phyloP scores from a whole-genome alignment of 2,113 vertebrate genomes.

The Sitta europaea region DNA sequence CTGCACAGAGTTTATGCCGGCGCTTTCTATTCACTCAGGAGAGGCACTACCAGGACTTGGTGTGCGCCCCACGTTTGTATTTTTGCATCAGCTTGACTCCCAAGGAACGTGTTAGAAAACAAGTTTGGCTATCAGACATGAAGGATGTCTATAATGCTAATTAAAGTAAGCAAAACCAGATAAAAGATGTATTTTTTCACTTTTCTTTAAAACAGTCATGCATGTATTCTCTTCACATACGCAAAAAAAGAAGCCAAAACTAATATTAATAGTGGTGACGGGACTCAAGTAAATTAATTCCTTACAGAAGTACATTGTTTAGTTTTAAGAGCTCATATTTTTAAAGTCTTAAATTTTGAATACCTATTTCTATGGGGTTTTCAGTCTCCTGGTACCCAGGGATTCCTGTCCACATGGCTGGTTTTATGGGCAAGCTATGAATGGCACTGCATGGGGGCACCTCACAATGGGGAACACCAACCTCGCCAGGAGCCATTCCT shows the following conservation, averaged over 20 bases:
- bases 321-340: conserved; percentile 68
- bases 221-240: not conserved
- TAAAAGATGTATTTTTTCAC: not conserved
- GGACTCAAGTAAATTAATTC: conserved; percentile 40
- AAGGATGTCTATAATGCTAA: not conserved
- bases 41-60: not conserved
- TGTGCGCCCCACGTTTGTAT: not conserved
- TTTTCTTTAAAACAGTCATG: not conserved
- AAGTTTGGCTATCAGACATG: not conserved
- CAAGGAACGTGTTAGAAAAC: not conserved
- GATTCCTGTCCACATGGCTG: conserved; percentile 64
- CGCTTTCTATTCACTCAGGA: not conserved
- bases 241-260: conserved; percentile 31
- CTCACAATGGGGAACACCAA: conserved; percentile 60
- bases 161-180: conserved; percentile 9
- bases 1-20: not conserved
- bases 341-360: conserved; percentile 63
- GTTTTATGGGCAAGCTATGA: conserved; percentile 57
- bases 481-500: conserved; percentile 50
- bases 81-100: not conserved
- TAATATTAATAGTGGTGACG: conserved; percentile 20
- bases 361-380: conserved; percentile 51
- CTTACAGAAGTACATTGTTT: conserved; percentile 62
- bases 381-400: conserved; percentile 45
- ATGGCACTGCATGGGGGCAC: conserved; percentile 58